Percentiles rank a stretch among this genome's conserved stretches.
phyloP scores from a whole-genome alignment of 2,888 invertebrate genomes.

The Operophtera brumata region DNA sequence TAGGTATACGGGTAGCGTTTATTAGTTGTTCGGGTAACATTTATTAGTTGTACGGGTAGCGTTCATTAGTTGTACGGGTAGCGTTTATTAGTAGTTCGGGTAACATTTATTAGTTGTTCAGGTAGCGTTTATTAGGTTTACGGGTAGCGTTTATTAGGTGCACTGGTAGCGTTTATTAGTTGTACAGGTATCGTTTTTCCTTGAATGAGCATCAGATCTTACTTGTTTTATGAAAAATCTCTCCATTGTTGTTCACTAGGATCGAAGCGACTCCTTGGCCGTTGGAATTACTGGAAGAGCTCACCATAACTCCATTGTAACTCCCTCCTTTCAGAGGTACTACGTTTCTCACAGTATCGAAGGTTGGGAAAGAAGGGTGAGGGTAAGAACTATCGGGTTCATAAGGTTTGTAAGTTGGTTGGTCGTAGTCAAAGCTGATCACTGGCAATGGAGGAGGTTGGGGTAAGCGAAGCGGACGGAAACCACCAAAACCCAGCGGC shows the following conservation, averaged over 20 bases:
- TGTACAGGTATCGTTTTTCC: too few relatives aligned
- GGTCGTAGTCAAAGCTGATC: not conserved
- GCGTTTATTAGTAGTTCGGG: too few relatives aligned
- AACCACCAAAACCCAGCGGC: slow-evolving; percentile 1
- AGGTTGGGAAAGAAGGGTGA: not conserved
- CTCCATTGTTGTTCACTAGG: slow-evolving; percentile 15
- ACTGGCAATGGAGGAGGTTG: slow-evolving; percentile 1
- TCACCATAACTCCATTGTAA: not conserved
- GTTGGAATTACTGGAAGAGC: not conserved
- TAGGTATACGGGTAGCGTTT: too few relatives aligned
- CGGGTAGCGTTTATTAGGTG: too few relatives aligned
- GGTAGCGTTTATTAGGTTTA: too few relatives aligned
- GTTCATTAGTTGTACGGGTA: too few relatives aligned
- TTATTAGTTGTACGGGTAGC: too few relatives aligned
- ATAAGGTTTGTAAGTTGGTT: not conserved
- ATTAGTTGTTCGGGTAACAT: too few relatives aligned
- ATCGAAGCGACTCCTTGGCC: slow-evolving; percentile 4
- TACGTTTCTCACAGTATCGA: not conserved
- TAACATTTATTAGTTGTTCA: too few relatives aligned
- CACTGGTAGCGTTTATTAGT: too few relatives aligned
- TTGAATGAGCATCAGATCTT: not conserved
- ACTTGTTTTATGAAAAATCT: slow-evolving; percentile 13
- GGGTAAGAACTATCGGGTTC: not conserved
- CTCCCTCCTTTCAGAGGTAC: not conserved
- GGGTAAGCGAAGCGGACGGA: slow-evolving; percentile 2